A percentile compares a stretch with the other conserved stretches of the same genome.
phyloP scores from a whole-genome alignment of 2,113 vertebrate species.

The Cebidichthys violaceus region DNA sequence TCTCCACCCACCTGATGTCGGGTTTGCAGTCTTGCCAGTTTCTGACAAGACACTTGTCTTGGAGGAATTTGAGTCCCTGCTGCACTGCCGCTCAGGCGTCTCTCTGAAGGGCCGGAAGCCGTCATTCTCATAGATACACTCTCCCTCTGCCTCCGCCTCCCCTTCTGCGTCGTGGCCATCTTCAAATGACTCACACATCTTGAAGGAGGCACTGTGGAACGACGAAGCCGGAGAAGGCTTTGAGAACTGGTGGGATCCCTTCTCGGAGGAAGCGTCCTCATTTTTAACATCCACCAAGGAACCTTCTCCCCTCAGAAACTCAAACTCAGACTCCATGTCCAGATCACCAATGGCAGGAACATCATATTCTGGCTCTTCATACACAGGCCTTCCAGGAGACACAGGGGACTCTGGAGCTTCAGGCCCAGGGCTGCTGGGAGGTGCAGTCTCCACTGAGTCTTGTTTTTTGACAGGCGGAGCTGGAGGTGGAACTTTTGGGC shows the following conservation, averaged over 20 bases:
- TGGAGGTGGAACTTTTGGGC: constrained; percentile 96
- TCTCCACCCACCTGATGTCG: constrained; percentile 85
- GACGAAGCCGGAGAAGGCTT: constrained; percentile 83
- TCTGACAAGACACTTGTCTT: constrained; percentile 85
- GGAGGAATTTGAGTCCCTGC: constrained; percentile 87
- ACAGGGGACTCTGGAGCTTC: constrained; percentile 87
- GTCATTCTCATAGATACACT: constrained; percentile 97
- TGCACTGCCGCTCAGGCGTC: constrained; percentile 86
- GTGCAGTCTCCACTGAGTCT: constrained; percentile 87
- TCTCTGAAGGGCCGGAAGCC: constrained; percentile 87
- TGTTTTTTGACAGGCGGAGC: constrained; percentile 96
- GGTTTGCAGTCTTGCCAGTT: constrained; percentile 77
- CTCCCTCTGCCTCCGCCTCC: constrained; percentile 75
- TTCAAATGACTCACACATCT: constrained; percentile 86
- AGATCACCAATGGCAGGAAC: constrained; percentile 91
- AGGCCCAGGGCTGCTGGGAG: constrained; percentile 75
- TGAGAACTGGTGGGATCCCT: constrained; percentile 70
- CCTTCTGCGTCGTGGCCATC: constrained; percentile 85
- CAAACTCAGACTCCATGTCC: constrained; percentile 82
- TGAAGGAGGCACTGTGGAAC: constrained; percentile 88
- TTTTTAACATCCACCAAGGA: constrained; percentile 75
- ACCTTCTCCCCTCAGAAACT: constrained; percentile 75
- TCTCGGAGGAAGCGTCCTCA: constrained; percentile 73
- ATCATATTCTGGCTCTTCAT: constrained; percentile 97
- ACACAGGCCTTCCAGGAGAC: constrained; percentile 88